Conservation (phyloP, 1,140 invertebrate genomes). For the Penaeus vannamei region DNA sequence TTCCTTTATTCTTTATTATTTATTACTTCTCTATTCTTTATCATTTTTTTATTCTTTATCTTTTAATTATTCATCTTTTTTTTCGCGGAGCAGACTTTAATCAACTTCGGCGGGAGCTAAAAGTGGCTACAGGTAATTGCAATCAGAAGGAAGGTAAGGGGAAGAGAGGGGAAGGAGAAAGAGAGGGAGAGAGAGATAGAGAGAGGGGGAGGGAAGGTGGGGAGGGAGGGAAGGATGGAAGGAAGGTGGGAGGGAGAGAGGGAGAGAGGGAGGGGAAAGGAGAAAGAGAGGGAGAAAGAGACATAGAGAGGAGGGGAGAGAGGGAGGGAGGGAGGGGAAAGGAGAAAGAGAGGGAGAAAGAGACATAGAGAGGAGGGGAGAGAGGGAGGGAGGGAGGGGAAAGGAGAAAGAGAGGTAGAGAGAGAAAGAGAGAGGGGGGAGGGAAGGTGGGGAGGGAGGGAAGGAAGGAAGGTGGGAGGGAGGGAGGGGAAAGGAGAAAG, state of each 20-base stretch:
- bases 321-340: neutral
- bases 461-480: neutral
- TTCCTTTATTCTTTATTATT: too few relatives aligned
- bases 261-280: neutral
- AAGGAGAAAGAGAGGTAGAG: neutral
- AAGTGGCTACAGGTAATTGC: too few relatives aligned
- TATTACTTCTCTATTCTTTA: too few relatives aligned
- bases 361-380: neutral
- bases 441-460: neutral
- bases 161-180: neutral
- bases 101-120: too few relatives aligned
- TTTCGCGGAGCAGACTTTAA: too few relatives aligned
- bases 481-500: neutral
- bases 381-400: neutral
- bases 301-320: neutral
- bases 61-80: too few relatives aligned
- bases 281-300: neutral
- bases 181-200: neutral
- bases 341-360: neutral
- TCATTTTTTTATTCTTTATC: too few relatives aligned
- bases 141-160: neutral
- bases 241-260: neutral
- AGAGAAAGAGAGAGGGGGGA: constrained; percentile 37
- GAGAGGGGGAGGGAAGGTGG: neutral
- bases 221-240: neutral